Percentiles rank a stretch among this genome's conserved stretches.
Evolutionary conservation across 2,797 vertebrate genomes (phyloP).

Genomic region (Syncerus caffer): DNA sequence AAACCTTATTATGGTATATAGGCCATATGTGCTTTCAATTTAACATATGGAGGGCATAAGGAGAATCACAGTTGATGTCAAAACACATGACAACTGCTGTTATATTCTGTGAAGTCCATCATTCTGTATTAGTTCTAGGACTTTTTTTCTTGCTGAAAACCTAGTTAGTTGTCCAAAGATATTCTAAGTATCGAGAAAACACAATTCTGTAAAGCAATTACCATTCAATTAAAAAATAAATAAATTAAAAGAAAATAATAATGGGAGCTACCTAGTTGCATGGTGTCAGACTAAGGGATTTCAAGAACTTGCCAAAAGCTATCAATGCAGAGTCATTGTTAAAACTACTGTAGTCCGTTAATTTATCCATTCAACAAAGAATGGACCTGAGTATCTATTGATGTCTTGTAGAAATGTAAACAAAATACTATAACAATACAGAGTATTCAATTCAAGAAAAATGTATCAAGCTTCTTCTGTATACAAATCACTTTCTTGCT

Average conservation of each 20-base stretch:
- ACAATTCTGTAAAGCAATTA: not conserved
- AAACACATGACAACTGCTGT: not conserved
- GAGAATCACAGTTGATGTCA: not conserved
- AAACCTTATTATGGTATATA: not conserved
- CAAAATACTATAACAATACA: not conserved
- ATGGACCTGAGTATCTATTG: not conserved
- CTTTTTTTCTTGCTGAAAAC: not conserved
- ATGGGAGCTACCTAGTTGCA: not conserved
- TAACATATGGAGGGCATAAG: constrained; percentile 41
- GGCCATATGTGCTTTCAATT: constrained; percentile 22
- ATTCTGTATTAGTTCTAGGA: not conserved
- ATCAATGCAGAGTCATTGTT: not conserved
- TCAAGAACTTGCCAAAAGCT: not conserved
- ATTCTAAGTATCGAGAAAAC: not conserved
- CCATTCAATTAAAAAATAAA: not conserved
- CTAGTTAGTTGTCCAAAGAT: not conserved
- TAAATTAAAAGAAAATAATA: not conserved
- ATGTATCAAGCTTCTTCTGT: not conserved
- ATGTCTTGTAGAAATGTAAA: not conserved
- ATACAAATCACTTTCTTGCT: not conserved
- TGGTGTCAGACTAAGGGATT: not conserved
- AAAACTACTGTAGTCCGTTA: not conserved
- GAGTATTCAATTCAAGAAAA: not conserved
- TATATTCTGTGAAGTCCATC: not conserved
- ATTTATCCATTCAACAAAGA: not conserved